These are phyloP conservation scores for Scelioninae gen. 1 DNA, from an alignment of 2,888 invertebrate species.

Conservation along the genomic window DNA sequence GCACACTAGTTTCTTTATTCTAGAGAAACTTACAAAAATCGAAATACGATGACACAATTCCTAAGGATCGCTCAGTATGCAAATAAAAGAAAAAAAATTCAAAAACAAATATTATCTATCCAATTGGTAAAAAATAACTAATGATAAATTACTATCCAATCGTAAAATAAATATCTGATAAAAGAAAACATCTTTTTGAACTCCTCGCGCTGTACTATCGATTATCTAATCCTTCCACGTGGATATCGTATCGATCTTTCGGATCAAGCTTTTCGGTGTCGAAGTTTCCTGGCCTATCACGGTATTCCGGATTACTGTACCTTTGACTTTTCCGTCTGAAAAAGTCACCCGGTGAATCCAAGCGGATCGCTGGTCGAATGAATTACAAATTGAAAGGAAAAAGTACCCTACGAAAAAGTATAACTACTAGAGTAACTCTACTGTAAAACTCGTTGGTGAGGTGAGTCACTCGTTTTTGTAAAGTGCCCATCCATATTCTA, in stretches of 20 bases:
- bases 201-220: constrained; percentile 22
- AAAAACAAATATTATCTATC: too few relatives aligned
- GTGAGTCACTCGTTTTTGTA: constrained; percentile 13
- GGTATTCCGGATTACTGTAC: constrained; percentile 38
- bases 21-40: constrained; percentile 4
- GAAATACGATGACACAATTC: constrained; percentile 10
- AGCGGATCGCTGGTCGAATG: not conserved
- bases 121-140: too few relatives aligned
- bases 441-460: constrained; percentile 11
- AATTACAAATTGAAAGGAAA: constrained; percentile 1
- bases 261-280: constrained; percentile 39
- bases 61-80: not conserved
- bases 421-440: not conserved
- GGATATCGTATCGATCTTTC: constrained; percentile 22
- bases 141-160: too few relatives aligned
- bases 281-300: constrained; percentile 44
- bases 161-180: too few relatives aligned
- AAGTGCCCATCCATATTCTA: constrained; percentile 39
- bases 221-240: constrained; percentile 25
- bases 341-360: not conserved
- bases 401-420: not conserved
- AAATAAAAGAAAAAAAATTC: too few relatives aligned
- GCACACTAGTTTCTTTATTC: not conserved
- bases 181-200: not conserved
- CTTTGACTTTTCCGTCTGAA: constrained; percentile 31